A percentile compares a stretch with the other conserved stretches of the same genome.
phyloP scores from a whole-genome alignment of 2,888 invertebrate genomes.

The Scelioninae gen. 1 region DNA sequence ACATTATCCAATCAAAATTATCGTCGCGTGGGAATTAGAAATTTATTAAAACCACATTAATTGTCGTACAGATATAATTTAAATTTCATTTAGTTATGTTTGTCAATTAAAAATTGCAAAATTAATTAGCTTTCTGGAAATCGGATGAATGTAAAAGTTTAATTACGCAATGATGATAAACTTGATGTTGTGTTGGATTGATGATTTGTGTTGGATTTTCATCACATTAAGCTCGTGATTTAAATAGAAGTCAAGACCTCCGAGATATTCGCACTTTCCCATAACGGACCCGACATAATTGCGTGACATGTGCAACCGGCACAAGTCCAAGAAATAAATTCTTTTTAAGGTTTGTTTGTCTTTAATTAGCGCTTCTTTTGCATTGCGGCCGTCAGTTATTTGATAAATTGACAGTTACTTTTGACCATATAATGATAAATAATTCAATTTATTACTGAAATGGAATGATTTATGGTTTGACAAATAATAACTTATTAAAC shows the following conservation, averaged over 20 bases:
- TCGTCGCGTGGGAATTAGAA: not conserved
- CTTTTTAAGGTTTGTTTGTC: conserved; percentile 25
- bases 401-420: not conserved
- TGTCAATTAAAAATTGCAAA: not conserved
- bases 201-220: conserved; percentile 10
- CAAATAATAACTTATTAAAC: conserved; percentile 7
- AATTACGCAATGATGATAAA: not conserved
- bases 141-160: not conserved
- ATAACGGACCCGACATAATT: conserved; percentile 32
- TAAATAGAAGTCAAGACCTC: conserved; percentile 44
- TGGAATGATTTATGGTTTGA: conserved; percentile 3
- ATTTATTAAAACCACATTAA: not conserved
- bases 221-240: conserved; percentile 10
- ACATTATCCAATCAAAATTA: conserved; percentile 4
- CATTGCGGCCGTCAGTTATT: not conserved
- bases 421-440: conserved; percentile 1
- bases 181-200: too few relatives aligned
- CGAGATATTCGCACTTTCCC: conserved; percentile 35
- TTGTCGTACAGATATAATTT: too few relatives aligned
- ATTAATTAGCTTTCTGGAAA: not conserved
- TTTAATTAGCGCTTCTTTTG: conserved; percentile 2
- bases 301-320: not conserved
- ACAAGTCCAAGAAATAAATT: conserved; percentile 18
- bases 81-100: too few relatives aligned
- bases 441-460: conserved; percentile 11